Base-by-base conservation (phyloP, 2,113 vertebrate species). In the Pteruthius melanotis region DNA sequence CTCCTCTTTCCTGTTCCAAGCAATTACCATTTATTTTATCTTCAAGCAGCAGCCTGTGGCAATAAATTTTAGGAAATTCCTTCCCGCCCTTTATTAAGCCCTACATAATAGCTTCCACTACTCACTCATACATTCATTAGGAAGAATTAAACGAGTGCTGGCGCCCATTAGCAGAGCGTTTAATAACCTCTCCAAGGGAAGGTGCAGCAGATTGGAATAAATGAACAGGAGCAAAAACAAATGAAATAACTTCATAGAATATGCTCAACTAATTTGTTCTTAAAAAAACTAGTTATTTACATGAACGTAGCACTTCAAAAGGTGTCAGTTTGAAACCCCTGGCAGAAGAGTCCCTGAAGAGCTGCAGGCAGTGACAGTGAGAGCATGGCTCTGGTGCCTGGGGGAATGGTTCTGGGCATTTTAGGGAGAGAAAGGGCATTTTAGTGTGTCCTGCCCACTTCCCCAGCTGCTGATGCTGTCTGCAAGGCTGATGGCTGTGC, bases 21-120 rank as follows among this genome's bases (percentile, higher is more conserved):
- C 81, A 95, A 93, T 96, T 93, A 89, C 87, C 90, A 86, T 96
- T 97, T 96, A 92, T 97, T 98, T 98, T 97, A 85, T 97, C 94
- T 96, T 91, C 81, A 97, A 94, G 95, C 91, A 95, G 79, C 96
- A 96, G 84, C 95, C 95, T 94, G 77, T 93, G 78, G 94, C 93
- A 92, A 83, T 97, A 96, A 90, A 79, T 97, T 96, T 93, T 89
- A 78, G 93, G 93, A 71, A 95, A 95, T 93, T 97, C 86, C 95
- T 94, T 93, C 95, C 94, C 82, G 76, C 91, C 94, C 93, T 97
- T 96, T 96, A 86, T 97, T 94, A 96, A 97, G 87, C 84, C 88
- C 93, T 72, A 57, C 90, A 95, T 90, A 87, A 83, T 95, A 82
- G 95, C 87, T 97, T 97, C 93, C 91, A 37, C 89, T 76, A 66